Base-by-base conservation (phyloP, 2,113 vertebrate genomes). In the Vicugna pacos region DNA sequence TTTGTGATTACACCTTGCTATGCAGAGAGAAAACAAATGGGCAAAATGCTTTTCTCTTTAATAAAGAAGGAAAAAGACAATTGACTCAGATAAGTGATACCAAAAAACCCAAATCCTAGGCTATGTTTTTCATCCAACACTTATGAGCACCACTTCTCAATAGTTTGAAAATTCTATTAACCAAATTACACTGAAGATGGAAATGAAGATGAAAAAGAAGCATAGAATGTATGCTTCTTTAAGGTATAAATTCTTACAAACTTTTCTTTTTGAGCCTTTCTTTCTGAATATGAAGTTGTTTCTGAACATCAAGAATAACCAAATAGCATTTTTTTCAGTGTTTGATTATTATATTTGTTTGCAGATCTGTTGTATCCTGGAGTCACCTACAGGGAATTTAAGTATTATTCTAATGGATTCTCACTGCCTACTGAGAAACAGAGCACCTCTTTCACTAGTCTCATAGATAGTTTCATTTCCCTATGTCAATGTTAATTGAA, bases 391-490 rank as follows among this genome's bases (percentile, higher is more conserved):
- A 89, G 70, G 83, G 28, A 98, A 96, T 97, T 94, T 96, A 64
- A 94, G 93, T 97, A 89, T 94, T 97, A 92, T 91, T 97, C 72
- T 97, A 93, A 97, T 97, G 94, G 92, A 92, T 98, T 95, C 93
- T 96, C 91, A 76, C 80, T 93, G 90, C 82, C 97, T 98, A 94
- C 93, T 92, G 62, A 92, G 96, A 62, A 96, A 26, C 83, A 69
- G 48, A 87, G 67, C 19, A 87, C 76, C 48, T 80, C 82, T 93
- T 65, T 84, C 72, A 48, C 92, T 91, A 84, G 54, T 88, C 73
- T 98, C 83, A 96, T 97, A 88, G 26, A 88, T 97, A 95, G 96
- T 94, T 96, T 42, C 54, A 54, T 94, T 98, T 92, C 54, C 85
- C 38, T 93, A n/a, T 93, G 75, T 92, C 84, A 94, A 3, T 16